Base-by-base conservation (phyloP, 1,140 invertebrate species). In the Acyrthosiphon pisum region DNA sequence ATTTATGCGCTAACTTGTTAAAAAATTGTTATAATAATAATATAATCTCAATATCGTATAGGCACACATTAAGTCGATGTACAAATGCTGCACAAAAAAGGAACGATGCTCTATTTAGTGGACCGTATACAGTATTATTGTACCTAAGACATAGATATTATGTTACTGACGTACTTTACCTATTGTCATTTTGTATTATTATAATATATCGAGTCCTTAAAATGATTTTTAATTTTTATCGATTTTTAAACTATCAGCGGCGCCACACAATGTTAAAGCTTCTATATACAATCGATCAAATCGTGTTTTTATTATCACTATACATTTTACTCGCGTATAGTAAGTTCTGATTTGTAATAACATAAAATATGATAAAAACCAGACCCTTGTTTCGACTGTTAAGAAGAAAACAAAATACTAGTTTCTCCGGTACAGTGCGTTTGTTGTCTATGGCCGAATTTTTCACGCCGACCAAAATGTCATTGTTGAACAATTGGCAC, bases 401-500 rank as follows among this genome's bases (percentile, higher is more conserved):
- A 11, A 41, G 83, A 23, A 30, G 84, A 87, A 87, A 87, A 87
- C 44, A 35, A 87, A 87, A 87, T 26, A 46, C 86, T 46, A 37
- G 76, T 83, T 37, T 46, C 84, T 86, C 11, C 86, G 46, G 86
- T 87, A 87, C 86, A 46, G 46, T 46, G 86, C 30, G 30, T 48
- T 48, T 87, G 44, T 48, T 48, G 46, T 87, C 44, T 87, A 46
- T n/a, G 44, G 86, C 30, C 18, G 46, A 48, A 48, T 87, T 87
- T 87, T 48, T 30, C 44, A 23, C 84, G 44, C 23, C 44, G 84
- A 41, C 41, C 30, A 86, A 46, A 41, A n/a, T 46, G 44, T 87
- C 44, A 88, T 89, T 89, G 87, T 89, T 37, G 46, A 89, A 89
- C 87, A 35, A 50, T 50, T 44, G 84, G 41, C 41, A 18, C 84